phyloP scores from a whole-genome alignment of 2,113 vertebrate genomes.

The Gambusia affinis region DNA sequence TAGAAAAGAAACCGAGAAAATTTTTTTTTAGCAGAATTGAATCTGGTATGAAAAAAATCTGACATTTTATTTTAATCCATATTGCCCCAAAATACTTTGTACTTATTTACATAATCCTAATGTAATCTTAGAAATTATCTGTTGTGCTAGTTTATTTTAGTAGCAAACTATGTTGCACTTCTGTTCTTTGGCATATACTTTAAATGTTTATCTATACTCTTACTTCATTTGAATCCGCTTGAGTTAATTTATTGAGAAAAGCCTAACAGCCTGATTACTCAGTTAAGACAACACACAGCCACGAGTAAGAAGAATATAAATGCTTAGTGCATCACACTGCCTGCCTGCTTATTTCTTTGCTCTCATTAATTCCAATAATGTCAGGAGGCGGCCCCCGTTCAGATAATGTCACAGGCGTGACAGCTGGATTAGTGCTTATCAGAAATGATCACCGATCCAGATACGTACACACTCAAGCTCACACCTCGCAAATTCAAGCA shows the following conservation, averaged over 20 bases:
- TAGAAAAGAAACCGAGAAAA: too few species aligned
- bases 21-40: too few species aligned
- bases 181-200: slow-evolving; percentile 12
- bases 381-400: slow-evolving; percentile 48
- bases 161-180: not conserved
- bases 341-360: slow-evolving; percentile 45
- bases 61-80: too few species aligned
- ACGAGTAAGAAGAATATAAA: slow-evolving; percentile 47
- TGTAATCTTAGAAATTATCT: slow-evolving; percentile 17
- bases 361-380: slow-evolving; percentile 66
- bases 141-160: slow-evolving; percentile 36
- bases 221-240: slow-evolving; percentile 38
- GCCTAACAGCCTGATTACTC: slow-evolving; percentile 19
- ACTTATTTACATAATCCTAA: slow-evolving; percentile 55
- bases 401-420: slow-evolving; percentile 65
- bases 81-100: slow-evolving; percentile 43
- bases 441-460: slow-evolving; percentile 57
- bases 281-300: slow-evolving; percentile 18
- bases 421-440: slow-evolving; percentile 73
- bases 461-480: slow-evolving; percentile 15
- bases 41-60: too few species aligned
- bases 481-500: slow-evolving; percentile 1
- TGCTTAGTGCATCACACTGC: slow-evolving; percentile 2
- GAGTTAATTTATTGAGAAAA: slow-evolving; percentile 32
- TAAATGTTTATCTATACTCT: slow-evolving; percentile 20